Base-by-base conservation (phyloP, 2,113 vertebrate species). In the Oxygymnocypris stewartii region DNA sequence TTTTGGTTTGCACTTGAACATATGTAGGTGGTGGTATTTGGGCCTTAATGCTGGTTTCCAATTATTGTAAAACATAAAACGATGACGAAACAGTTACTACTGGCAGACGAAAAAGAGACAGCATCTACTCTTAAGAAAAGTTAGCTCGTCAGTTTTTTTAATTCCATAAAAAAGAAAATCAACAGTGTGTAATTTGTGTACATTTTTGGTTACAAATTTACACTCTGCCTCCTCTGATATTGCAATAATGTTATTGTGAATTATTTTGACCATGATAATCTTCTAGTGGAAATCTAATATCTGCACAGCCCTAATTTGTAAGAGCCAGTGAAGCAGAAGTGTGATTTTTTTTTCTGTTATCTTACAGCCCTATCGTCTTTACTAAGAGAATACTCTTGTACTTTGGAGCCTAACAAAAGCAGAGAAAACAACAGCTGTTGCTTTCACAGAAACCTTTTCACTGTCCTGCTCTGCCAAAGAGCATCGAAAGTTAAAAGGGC, bases 361-460 rank as follows among this genome's bases (percentile, higher is more conserved):
- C 89, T 87, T 92, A 63, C 88, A 54, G 81, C 89, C 87, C 86
- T 92, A 92, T 94, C 90, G 87, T 89, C 90, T 93, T 92, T 79
- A 84, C 91, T 93, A 93, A 86, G 86, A 85, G 73, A 73, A 89
- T 89, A 90, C 92, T 90, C 91, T 92, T 91, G 92, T 89, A 90
- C 92, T 94, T 93, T 92, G 87, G 92, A 47, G 14, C 20, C 80
- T 88, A 85, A 86, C 87, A 86, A 91, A 89, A 92, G 61, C 37
- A 65, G 49, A 71, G 89, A 90, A 93, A 92, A 96, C 94, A 97
- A 96, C 97, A 97, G 97, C 96, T 97, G 96, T 96, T 96, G 95
- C 96, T 97, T 96, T 97, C 96, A 96, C 93, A 96, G 95, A 94
- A 95, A 95, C 95, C 94, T 96, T 96, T 96, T 42, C 40, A 95